Evolutionary conservation across 2,797 vertebrate genomes (phyloP).

Genomic region (Hippopotamyrus pictus): DNA sequence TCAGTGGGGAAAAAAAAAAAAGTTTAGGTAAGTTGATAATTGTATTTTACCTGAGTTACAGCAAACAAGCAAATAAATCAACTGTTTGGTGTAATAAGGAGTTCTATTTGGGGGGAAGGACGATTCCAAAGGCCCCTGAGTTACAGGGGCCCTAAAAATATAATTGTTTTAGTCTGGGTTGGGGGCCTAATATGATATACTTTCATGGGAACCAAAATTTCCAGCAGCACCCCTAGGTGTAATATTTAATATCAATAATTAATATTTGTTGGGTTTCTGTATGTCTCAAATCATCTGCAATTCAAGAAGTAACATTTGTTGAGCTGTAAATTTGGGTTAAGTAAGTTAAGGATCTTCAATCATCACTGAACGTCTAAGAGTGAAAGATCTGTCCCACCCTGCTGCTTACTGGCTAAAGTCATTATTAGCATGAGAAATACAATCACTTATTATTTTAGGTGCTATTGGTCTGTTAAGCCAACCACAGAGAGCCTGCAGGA

Average conservation of each 20-base stretch:
- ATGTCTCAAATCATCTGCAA: not conserved
- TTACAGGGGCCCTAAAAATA: not conserved
- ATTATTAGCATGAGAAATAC: not conserved
- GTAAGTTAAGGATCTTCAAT: not conserved
- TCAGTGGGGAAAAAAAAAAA: not conserved
- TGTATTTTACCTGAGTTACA: not conserved
- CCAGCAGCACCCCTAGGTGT: not conserved
- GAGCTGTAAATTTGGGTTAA: not conserved
- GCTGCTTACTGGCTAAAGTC: not conserved
- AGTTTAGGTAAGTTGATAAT: not conserved
- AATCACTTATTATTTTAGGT: slow-evolving; percentile 3
- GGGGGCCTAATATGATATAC: not conserved
- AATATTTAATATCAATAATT: not conserved
- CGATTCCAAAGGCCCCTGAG: not conserved
- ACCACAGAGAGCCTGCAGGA: not conserved
- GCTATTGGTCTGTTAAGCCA: not conserved
- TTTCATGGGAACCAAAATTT: not conserved
- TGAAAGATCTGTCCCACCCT: not conserved
- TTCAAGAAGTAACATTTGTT: not conserved
- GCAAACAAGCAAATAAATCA: not conserved
- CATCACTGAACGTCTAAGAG: not conserved
- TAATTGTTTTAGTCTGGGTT: not conserved
- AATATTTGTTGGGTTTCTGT: not conserved
- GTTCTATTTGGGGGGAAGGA: not conserved
- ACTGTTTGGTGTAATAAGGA: not conserved